Evolutionary conservation across 2,113 vertebrate genomes (phyloP).

Genomic region (Pelusios castaneus): DNA sequence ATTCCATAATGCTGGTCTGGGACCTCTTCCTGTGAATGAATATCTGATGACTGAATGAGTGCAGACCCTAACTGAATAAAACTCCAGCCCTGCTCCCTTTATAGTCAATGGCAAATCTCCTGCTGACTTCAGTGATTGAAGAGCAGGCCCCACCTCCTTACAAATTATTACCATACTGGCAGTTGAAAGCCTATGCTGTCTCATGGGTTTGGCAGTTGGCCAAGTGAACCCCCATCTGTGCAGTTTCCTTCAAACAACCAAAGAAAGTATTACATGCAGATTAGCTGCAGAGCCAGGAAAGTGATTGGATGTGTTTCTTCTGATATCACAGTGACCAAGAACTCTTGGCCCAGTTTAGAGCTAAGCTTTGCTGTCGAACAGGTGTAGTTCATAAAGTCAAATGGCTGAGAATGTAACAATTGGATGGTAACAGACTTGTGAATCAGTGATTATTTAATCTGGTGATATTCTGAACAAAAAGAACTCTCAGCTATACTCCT

Average conservation of each 20-base stretch:
- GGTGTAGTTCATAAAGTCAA: neutral
- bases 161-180: neutral
- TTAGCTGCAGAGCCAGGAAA: too few species aligned
- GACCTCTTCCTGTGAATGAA: neutral
- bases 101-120: neutral
- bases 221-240: too few species aligned
- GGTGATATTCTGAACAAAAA: neutral
- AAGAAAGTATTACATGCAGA: too few species aligned
- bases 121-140: neutral
- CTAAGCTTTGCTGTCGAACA: too few species aligned
- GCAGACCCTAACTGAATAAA: rapidly evolving
- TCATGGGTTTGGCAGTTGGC: too few species aligned
- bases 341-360: too few species aligned
- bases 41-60: neutral
- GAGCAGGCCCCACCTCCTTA: neutral
- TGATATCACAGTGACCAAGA: too few species aligned
- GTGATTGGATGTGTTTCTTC: too few species aligned
- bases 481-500: neutral
- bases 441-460: neutral
- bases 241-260: too few species aligned
- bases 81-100: neutral
- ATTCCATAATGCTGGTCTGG: neutral
- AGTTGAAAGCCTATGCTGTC: too few species aligned
- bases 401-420: neutral
- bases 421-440: neutral